Percentiles rank a stretch among this genome's conserved stretches.
Evolutionary conservation across 2,797 vertebrate genomes (phyloP).

Genomic region (Chelmon rostratus): DNA sequence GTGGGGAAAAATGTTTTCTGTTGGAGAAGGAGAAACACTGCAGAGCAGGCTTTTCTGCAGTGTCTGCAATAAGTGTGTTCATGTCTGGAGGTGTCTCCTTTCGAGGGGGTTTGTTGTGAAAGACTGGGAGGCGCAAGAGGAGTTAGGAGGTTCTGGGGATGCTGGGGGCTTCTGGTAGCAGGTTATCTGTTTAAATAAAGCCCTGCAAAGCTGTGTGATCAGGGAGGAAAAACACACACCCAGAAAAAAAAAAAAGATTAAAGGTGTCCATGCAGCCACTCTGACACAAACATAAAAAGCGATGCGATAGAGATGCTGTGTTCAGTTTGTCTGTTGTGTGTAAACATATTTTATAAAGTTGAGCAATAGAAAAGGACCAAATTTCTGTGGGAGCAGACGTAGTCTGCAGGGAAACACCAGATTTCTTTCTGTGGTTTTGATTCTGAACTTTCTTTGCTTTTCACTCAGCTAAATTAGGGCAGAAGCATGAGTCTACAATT

Average conservation of each 20-base stretch:
- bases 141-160: conserved; percentile 64
- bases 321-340: conserved; percentile 59
- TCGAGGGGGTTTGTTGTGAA: conserved; percentile 69
- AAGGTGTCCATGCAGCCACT: conserved; percentile 30
- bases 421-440: conserved; percentile 73
- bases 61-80: conserved; percentile 78
- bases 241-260: neutral
- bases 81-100: conserved; percentile 81
- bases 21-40: conserved; percentile 71
- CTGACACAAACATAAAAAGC: conserved; percentile 25
- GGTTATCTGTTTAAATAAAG: conserved; percentile 86
- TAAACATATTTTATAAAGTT: conserved; percentile 54
- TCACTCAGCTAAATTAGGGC: conserved; percentile 45
- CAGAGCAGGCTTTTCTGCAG: conserved; percentile 79
- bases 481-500: conserved; percentile 43
- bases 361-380: conserved; percentile 44
- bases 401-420: conserved; percentile 50
- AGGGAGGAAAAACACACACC: conserved; percentile 64
- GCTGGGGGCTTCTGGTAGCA: conserved; percentile 79
- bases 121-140: conserved; percentile 70
- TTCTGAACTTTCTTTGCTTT: conserved; percentile 49
- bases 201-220: conserved; percentile 68
- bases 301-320: neutral
- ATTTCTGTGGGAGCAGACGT: conserved; percentile 58
- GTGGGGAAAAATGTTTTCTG: conserved; percentile 73